Evolutionary conservation across 2,113 vertebrate species (phyloP), one percentile per base, ranked within the genome.

Genomic region (Takifugu bimaculatus): DNA sequence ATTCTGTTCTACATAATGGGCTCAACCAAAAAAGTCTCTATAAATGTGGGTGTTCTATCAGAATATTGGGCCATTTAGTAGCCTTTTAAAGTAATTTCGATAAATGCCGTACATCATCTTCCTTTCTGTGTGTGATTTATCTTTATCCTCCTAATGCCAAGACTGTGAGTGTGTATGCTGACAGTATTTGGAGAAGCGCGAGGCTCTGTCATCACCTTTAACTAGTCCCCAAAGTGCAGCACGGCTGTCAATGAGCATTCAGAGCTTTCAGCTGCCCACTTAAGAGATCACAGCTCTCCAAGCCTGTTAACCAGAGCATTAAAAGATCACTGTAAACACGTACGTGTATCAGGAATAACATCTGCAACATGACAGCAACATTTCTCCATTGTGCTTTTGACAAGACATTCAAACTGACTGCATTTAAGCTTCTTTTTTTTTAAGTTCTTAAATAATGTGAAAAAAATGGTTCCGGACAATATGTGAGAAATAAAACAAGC

Each of bases 161-260:
- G 27, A 81, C 44, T 45, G 27, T 51, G 25, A 68, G 44, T 61
- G 51, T 65, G 53, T 63, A 4, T 70, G 62, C 35, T 66, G 64
- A 54, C 56, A 78, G 62, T 60, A 71, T 75, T 79, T 69, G 65
- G 75, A 80, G 54, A 59, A 76, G 63, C 58, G 60, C 68, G 65
- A 69, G 59, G 61, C 58, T 50, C 78, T 78, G 68, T 82, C 86
- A 82, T 68, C 77, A 77, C 68, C 80, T 81, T 81, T 67, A 83
- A 80, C 70, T 76, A 68, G 68, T 76, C 68, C 67, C 77, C 60
- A 60, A 35, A 57, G 12, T 64, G 56, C 47, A 49, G 26, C 48
- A 66, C 12, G 35, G 59, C 51, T 63, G 70, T 75, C 67, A 83
- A 78, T 68, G 69, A 58, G 57, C 26, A 42, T 48, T 65, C 53